These are phyloP conservation scores for Melanotaenia parkinsoni DNA, from an alignment of 2,797 vertebrate species.

Conservation along the genomic window DNA sequence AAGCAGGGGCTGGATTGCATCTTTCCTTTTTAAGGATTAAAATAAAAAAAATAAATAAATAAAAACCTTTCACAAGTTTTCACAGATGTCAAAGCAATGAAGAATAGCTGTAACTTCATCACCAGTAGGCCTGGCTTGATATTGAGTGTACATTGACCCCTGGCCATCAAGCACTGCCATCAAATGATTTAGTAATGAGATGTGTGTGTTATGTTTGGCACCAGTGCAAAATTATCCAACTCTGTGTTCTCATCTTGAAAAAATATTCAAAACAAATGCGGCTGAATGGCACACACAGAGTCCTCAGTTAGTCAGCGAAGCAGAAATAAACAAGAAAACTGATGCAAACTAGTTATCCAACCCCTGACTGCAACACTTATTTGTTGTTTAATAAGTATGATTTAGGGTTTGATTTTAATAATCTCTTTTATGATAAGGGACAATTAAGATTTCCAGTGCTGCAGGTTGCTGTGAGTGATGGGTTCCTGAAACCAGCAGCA, in stretches of 20 bases:
- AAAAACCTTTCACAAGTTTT: neutral
- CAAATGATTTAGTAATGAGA: constrained; percentile 2
- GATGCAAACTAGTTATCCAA: neutral
- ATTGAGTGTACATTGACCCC: neutral
- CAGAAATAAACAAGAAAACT: neutral
- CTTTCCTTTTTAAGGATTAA: neutral
- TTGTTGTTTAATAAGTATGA: neutral
- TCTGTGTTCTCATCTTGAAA: neutral
- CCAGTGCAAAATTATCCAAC: neutral
- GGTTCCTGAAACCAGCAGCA: constrained; percentile 59
- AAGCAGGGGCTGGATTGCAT: neutral
- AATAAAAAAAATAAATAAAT: neutral
- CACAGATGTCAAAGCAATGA: neutral
- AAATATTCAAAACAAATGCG: neutral
- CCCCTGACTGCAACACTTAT: neutral
- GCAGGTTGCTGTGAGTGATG: constrained; percentile 38
- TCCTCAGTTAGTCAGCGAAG: neutral
- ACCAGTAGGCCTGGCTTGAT: neutral
- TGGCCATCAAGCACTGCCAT: neutral
- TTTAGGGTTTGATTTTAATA: constrained; percentile 1
- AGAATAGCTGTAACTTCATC: neutral
- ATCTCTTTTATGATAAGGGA: constrained; percentile 13
- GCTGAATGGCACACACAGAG: neutral
- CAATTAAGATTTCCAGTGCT: constrained; percentile 47
- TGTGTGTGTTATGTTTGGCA: neutral